Evolutionary conservation across 1,140 invertebrate genomes (phyloP), one percentile per base, ranked within the genome.

Genomic region (Zeugodacus cucurbitae): DNA sequence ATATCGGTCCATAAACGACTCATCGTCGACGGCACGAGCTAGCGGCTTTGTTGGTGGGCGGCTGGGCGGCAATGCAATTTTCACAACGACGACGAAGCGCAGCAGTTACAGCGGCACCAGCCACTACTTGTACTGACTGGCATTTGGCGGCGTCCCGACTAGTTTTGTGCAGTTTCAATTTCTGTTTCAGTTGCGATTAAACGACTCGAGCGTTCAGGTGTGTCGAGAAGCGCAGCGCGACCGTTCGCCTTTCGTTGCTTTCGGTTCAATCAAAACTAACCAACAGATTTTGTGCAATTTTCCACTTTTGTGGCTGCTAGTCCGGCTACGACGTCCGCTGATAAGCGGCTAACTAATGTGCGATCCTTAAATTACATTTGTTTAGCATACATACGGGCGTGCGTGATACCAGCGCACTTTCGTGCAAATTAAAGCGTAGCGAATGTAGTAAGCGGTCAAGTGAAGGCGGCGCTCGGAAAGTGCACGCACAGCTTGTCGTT

Each of bases 161-260:
- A 82, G 74, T 82, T 82, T 54, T 26, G 41, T 82, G 74, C 74
- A 82, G 41, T 82, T 54, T 82, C 74, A 82, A 22, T 82, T 82
- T 82, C 74, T 82, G 74, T 82, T 82, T 82, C 74, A 82, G 74
- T 82, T 82, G 44, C 74, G 74, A 82, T 29, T 82, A 82, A 82
- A 82, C 74, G 74, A 82, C 74, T 82, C 74, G 74, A 82, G 74
- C 74, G 74, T 82, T 82, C 74, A 82, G 74, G 74, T 82, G 74
- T 82, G 44, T 34, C 74, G 44, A 82, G 5, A 82, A 48, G 29
- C 44, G 74, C n/a, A 82, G 74, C 74, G 74, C 74, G 41, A 26
- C 11, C 41, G 41, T 82, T 82, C 44, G 74, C 41, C 20, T 14
- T 41, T 22, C 41, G 32, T 48, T 82, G 44, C n/a, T 82, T 48